A percentile compares a stretch with the other conserved stretches of the same genome.
phyloP scores from a whole-genome alignment of 2,797 vertebrate genomes.

The Galago senegalensis region DNA sequence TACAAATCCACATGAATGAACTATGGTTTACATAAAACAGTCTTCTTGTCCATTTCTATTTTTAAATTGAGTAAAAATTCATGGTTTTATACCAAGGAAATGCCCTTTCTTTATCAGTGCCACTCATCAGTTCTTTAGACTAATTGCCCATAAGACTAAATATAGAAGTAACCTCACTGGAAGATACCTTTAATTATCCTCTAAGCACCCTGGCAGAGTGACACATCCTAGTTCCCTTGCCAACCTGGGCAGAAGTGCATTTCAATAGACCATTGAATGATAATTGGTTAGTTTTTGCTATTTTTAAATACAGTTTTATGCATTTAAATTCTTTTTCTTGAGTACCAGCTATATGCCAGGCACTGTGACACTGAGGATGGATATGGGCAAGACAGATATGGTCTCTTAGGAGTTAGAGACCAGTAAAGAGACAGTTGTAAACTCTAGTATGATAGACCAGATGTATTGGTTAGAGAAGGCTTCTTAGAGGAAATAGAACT shows the following conservation, averaged over 20 bases:
- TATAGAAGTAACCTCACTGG: neutral
- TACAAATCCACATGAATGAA: neutral
- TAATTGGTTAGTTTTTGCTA: neutral
- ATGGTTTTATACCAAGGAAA: constrained; percentile 42
- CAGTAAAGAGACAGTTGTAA: neutral
- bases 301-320: neutral
- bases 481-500: neutral
- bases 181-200: constrained; percentile 30
- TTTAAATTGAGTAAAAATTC: constrained; percentile 39
- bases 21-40: constrained; percentile 3
- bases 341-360: neutral
- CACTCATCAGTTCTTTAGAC: neutral
- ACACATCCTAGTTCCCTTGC: neutral
- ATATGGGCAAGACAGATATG: neutral
- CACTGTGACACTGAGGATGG: neutral
- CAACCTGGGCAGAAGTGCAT: neutral
- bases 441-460: neutral
- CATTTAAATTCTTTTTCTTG: constrained; percentile 6
- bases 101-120: neutral
- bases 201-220: neutral
- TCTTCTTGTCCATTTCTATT: neutral
- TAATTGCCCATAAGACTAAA: neutral
- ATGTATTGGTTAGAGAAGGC: neutral
- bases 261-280: neutral
- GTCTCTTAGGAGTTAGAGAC: neutral